These are phyloP conservation scores for Limnephilus lunatus DNA, from an alignment of 2,888 invertebrate genomes.

Conservation along the genomic window DNA sequence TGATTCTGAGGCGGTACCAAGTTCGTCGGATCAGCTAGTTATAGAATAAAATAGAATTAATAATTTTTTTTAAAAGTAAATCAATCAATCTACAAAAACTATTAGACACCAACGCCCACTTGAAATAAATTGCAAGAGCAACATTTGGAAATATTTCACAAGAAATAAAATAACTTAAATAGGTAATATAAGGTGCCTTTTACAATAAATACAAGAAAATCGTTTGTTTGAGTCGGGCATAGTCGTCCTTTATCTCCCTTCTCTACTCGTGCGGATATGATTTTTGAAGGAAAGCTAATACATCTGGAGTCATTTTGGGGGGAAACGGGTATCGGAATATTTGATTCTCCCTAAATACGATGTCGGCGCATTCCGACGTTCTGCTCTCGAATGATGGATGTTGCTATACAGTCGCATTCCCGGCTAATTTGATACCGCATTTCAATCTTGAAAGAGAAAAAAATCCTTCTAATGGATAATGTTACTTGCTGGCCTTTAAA, in stretches of 20 bases:
- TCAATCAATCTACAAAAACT: too few relatives aligned
- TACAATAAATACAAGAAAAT: background rate
- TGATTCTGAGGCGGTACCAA: too few relatives aligned
- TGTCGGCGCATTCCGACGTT: conserved; percentile 26
- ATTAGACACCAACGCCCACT: background rate
- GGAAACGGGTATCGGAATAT: background rate
- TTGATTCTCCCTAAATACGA: background rate
- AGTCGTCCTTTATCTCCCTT: background rate
- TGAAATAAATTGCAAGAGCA: background rate
- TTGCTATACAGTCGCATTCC: conserved; percentile 39
- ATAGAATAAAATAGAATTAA: too few relatives aligned
- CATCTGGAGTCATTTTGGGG: background rate
- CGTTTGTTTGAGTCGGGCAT: background rate
- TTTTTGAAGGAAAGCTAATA: conserved; percentile 5
- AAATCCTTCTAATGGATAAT: conserved; percentile 3
- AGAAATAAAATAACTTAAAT: background rate
- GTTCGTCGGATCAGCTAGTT: too few relatives aligned
- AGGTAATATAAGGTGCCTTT: background rate
- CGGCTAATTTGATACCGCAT: conserved; percentile 36
- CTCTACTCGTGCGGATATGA: background rate
- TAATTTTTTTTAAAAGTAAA: too few relatives aligned
- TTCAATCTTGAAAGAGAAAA: background rate
- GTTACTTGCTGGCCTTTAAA: background rate
- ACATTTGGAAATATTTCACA: background rate
- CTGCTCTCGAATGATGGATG: conserved; percentile 14